Evolutionary conservation across 2,113 vertebrate genomes (phyloP), one percentile per base, ranked within the genome.

Genomic region (Thomomys bottae): DNA sequence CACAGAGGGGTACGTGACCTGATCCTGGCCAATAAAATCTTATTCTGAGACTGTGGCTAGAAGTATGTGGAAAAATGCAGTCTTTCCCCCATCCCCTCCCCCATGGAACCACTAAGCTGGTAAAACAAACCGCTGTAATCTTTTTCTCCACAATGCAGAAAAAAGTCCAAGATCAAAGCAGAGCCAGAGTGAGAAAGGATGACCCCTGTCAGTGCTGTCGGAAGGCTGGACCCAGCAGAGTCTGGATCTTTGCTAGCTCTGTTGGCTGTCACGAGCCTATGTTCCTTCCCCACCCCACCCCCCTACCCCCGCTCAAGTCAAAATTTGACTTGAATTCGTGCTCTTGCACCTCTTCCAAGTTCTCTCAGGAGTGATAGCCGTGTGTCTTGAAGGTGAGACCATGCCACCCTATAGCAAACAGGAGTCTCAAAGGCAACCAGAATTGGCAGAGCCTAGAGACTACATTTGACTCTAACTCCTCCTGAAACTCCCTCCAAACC

Each of bases 181-280:
- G 38, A 86, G 30, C 5, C 18, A 86, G 80, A 57, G 32, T 5
- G 38, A 71, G 18, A 87, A 40, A 67, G 38, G 5, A 4, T 14
- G 38, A 71, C 20, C 71, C 36, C 73, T 45, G 20, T 42, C 8
- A 38, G 38, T 32, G 8, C 18, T 54, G 28, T 7, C 36, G 34
- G 68, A 57, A 80, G 54, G 89, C 94, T 90, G 67, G 76, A 87
- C 68, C 42, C 32, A 49, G 38, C 63, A 83, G 64, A 24, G 11
- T 34, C 91, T 87, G 71, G 72, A 73, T 80, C 38, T 30, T 1
- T 59, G 11, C 0, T 8, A 76, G 82, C 8, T 59, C 45, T 68
- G 87, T 61, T 36, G 20, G 15, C 26, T 80, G 54, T 40, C 8
- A 21, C 23, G 26, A 70, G 7, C 10, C n/a, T 38, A 30, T 49